Evolutionary conservation across 2,797 vertebrate species (phyloP), one percentile per base, ranked within the genome.

Genomic region (Cyprinodon diabolis): DNA sequence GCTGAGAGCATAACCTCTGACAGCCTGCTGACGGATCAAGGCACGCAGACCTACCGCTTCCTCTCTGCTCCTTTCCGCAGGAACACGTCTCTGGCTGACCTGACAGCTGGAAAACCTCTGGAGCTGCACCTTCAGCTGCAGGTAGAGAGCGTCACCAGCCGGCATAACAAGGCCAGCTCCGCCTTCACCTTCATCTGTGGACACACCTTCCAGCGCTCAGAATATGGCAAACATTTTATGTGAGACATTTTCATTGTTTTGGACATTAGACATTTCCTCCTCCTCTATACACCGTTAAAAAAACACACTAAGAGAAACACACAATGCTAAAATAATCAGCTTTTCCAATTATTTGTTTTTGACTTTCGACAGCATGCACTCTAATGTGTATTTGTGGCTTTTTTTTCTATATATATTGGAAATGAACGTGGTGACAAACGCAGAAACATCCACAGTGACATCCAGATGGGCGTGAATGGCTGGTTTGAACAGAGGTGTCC

Each of bases 401-500:
- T 40, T 62, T 9, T 21, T 62, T 3, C 15, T 43, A 43, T 30
- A 30, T 30, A 30, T 30, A 30, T 19, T 6, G 30, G 25, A 35
- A 15, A 35, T 60, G 30, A 23, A 13, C 47, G 2, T 14, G 30
- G 8, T 21, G 30, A 6, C 52, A 54, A 9, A 19, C 17, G 7
- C 76, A 97, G 95, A 86, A 99, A 99, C 0, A 94, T 96, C 71
- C 98, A 99, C 1, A 84, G 95, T 15, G 98, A 99, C 84, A 97
- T 99, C 80, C 97, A 99, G 92, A 96, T 94, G 0, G 88, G 94
- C 81, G 86, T 98, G 79, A 95, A 94, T 0, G 96, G 97, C 25
- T 99, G 98, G 98, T 98, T 97, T 80, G 95, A 98, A 85, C 95
- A 96, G 77, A 94, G 98, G 37, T 99, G 98, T 77, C 98, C 98